phyloP scores from a whole-genome alignment of 1,140 invertebrate species.

The Aplysia californica region DNA sequence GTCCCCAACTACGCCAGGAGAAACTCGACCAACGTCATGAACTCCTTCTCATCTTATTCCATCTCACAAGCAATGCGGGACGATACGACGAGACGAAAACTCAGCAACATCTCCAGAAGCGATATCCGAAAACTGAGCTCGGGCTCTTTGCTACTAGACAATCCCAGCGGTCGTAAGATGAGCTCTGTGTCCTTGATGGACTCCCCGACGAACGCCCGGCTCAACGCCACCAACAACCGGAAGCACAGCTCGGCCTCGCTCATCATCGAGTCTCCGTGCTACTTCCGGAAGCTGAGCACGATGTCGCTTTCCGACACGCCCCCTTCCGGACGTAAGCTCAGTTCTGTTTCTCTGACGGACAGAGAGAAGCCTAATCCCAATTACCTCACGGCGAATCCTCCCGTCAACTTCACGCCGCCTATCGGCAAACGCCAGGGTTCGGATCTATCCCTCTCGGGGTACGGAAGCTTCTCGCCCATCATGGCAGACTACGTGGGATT shows the following conservation, averaged over 20 bases:
- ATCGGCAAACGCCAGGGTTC: background rate
- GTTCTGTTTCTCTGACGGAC: slow-evolving; percentile 7
- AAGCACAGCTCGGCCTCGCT: background rate
- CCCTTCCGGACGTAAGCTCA: background rate
- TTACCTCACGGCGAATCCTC: background rate
- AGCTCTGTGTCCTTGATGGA: slow-evolving; percentile 15
- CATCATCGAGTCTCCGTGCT: background rate
- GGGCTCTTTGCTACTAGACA: slow-evolving; percentile 4
- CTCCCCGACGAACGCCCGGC: background rate
- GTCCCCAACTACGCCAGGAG: background rate
- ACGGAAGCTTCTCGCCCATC: slow-evolving; percentile 8
- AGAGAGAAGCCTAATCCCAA: background rate
- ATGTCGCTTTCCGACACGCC: slow-evolving; percentile 13
- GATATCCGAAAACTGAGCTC: slow-evolving; percentile 26
- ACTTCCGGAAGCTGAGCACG: slow-evolving; percentile 11
- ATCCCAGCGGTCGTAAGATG: background rate
- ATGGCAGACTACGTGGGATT: slow-evolving; percentile 22
- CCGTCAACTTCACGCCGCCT: background rate
- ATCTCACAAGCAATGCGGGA: slow-evolving; percentile 19
- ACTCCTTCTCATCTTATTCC: slow-evolving; percentile 25
- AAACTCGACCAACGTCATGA: slow-evolving; percentile 5
- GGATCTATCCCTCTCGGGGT: slow-evolving; percentile 6
- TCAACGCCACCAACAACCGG: background rate
- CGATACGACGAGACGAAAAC: slow-evolving; percentile 3
- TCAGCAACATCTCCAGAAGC: slow-evolving; percentile 8